These are phyloP conservation scores for Eretmocerus hayati DNA, from an alignment of 2,888 invertebrate genomes.

Conservation along the genomic window DNA sequence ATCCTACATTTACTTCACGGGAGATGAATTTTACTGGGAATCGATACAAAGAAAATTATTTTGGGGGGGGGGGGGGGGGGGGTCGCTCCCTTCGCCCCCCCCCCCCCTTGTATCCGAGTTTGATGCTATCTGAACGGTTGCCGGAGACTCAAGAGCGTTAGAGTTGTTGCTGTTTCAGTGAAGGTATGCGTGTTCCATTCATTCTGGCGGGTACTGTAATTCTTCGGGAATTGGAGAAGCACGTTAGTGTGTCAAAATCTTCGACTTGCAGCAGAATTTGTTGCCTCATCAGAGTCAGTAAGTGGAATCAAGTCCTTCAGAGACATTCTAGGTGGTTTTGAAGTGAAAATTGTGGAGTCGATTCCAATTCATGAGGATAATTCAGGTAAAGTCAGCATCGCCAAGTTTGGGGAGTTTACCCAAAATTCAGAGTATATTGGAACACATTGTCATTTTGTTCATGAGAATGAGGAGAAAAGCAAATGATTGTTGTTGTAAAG, in stretches of 20 bases:
- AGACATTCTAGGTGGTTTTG: conserved; percentile 8
- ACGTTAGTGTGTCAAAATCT: conserved; percentile 20
- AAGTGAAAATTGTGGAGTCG: conserved; percentile 9
- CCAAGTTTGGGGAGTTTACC: conserved; percentile 20
- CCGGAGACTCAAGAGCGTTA: too few relatives aligned
- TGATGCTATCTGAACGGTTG: too few relatives aligned
- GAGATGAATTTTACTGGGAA: too few relatives aligned
- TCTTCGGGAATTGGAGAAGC: conserved; percentile 22
- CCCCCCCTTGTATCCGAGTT: too few relatives aligned
- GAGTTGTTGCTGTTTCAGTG: too few relatives aligned
- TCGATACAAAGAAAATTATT: too few relatives aligned
- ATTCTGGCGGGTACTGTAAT: too few relatives aligned
- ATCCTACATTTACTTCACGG: too few relatives aligned
- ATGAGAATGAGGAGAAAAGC: conserved; percentile 10
- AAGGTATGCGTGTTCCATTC: too few relatives aligned
- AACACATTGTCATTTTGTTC: too few relatives aligned
- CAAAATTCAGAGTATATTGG: conserved; percentile 13
- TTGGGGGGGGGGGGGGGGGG: too few relatives aligned
- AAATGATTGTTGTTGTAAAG: conserved; percentile 8
- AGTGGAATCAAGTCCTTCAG: conserved; percentile 14
- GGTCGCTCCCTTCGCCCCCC: too few relatives aligned
- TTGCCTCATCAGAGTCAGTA: conserved; percentile 21
- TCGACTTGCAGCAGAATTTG: conserved; percentile 23
- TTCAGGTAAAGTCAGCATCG: conserved; percentile 14
- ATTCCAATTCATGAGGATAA: conserved; percentile 19